Conservation (phyloP, 2,888 invertebrate species). For the Gandaritis pyraliata region DNA sequence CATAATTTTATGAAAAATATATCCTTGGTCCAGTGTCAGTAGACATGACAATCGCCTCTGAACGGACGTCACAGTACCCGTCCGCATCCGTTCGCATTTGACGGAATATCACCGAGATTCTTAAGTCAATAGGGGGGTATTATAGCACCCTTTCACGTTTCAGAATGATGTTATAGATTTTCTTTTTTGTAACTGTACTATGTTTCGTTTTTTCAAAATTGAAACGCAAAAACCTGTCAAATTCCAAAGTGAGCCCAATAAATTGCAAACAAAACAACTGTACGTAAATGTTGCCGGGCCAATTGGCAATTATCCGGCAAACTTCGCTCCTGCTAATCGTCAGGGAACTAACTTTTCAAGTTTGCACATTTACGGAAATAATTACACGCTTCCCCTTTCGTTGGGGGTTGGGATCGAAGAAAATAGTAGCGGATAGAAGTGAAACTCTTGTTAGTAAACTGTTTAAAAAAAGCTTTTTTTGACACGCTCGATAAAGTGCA, state of each 20-base stretch:
- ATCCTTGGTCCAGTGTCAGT: too few relatives aligned
- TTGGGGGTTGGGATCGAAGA: constrained; percentile 33
- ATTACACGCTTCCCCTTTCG: constrained; percentile 62
- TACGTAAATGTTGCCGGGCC: constrained; percentile 32
- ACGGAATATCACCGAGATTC: not conserved
- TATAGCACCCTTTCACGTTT: too few relatives aligned
- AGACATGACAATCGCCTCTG: too few relatives aligned
- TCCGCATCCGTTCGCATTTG: too few relatives aligned
- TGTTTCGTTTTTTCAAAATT: too few relatives aligned
- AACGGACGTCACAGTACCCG: too few relatives aligned
- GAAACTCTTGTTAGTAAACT: not conserved
- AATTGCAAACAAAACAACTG: constrained; percentile 30
- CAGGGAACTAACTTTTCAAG: constrained; percentile 66
- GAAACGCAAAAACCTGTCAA: constrained; percentile 14
- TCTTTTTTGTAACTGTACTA: too few relatives aligned
- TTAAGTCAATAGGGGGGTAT: too few relatives aligned
- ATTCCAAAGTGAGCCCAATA: constrained; percentile 15
- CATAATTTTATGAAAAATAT: too few relatives aligned
- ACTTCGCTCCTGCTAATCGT: constrained; percentile 67
- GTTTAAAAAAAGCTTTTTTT: too few relatives aligned
- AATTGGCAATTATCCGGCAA: constrained; percentile 59
- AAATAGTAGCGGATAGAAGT: constrained; percentile 6
- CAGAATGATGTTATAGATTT: too few relatives aligned
- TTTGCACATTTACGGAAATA: constrained; percentile 80
- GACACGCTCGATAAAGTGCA: too few relatives aligned